Conservation (phyloP, 2,888 invertebrate species). For the Chloroclystis v-ata region DNA sequence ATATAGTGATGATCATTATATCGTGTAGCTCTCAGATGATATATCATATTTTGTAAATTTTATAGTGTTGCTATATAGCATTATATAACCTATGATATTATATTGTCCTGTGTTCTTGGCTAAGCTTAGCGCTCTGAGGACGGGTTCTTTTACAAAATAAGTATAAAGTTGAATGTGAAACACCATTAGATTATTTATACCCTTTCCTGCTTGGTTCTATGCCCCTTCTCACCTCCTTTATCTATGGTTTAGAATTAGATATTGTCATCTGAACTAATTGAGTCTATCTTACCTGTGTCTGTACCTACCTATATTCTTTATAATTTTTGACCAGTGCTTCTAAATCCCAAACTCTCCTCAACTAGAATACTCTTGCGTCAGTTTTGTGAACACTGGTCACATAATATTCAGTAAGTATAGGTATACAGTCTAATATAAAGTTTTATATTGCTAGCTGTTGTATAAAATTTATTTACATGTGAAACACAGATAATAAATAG, state of each 20-base stretch:
- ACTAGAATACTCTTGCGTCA: constrained; percentile 13
- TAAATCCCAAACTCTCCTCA: constrained; percentile 4
- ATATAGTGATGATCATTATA: constrained; percentile 65
- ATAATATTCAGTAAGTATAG: constrained; percentile 22
- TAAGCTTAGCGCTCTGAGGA: constrained; percentile 75
- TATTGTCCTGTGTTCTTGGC: constrained; percentile 68
- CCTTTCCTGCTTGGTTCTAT: constrained; percentile 35
- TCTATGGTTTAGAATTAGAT: too few species aligned
- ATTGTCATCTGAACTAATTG: too few species aligned
- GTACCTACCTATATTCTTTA: constrained; percentile 27
- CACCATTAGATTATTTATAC: constrained; percentile 32
- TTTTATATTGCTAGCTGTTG: constrained; percentile 77
- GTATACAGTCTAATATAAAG: constrained; percentile 64
- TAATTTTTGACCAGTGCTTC: constrained; percentile 31
- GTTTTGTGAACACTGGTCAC: constrained; percentile 38
- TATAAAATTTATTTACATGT: constrained; percentile 76
- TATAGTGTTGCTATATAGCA: constrained; percentile 73
- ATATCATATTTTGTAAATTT: constrained; percentile 79
- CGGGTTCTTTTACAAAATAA: constrained; percentile 56
- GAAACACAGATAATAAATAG: constrained; percentile 73
- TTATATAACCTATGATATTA: constrained; percentile 60
- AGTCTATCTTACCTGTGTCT: background rate
- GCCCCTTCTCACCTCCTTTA: too few species aligned
- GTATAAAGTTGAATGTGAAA: constrained; percentile 36
- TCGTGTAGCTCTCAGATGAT: constrained; percentile 75